Conservation (phyloP, 2,113 vertebrate genomes). For the Atherinomorus stipes region DNA sequence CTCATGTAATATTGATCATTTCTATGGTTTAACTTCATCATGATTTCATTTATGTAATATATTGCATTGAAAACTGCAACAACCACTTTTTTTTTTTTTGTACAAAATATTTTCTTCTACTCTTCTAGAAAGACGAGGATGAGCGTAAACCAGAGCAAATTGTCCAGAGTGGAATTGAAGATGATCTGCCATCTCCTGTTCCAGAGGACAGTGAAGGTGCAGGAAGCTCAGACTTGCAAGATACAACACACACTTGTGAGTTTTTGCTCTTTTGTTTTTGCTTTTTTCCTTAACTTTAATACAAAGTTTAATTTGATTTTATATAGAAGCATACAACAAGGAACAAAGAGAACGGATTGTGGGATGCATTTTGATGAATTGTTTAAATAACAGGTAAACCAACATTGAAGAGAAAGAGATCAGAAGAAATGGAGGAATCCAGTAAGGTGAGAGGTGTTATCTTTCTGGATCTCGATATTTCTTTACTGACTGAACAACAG, state of each 20-base stretch:
- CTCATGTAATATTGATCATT: background rate
- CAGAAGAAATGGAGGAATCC: constrained; percentile 65
- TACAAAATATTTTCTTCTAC: background rate
- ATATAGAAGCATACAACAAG: too few species aligned
- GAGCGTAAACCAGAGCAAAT: constrained; percentile 32
- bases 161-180: constrained; percentile 10
- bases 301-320: background rate
- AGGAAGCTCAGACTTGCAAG: constrained; percentile 37
- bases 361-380: background rate
- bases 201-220: constrained; percentile 26
- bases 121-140: constrained; percentile 39
- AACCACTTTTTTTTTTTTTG: background rate
- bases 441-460: constrained; percentile 59
- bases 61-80: too few species aligned
- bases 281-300: background rate
- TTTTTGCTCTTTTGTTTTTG: background rate
- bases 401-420: constrained; percentile 69
- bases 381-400: constrained; percentile 57
- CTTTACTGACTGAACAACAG: too few species aligned
- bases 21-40: background rate
- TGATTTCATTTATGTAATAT: too few species aligned
- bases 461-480: constrained; percentile 6
- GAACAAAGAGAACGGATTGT: background rate
- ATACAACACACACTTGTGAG: constrained; percentile 38
- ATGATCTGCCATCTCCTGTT: constrained; percentile 1